phyloP scores from a whole-genome alignment of 2,797 vertebrate species.

The Agapornis canus region DNA sequence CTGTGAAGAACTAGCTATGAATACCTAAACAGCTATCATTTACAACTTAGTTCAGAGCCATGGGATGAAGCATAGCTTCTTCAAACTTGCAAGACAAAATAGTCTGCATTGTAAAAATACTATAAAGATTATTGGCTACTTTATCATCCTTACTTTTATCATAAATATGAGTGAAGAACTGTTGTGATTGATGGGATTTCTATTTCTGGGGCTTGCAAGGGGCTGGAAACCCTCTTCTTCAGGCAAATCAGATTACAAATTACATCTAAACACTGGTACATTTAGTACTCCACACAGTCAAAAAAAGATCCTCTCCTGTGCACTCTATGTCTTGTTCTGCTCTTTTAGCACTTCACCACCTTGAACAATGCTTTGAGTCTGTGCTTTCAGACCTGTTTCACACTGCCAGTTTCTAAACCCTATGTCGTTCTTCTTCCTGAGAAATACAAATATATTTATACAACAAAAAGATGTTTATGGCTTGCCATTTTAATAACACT shows the following conservation, averaged over 20 bases:
- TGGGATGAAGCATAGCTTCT: neutral
- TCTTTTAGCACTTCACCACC: neutral
- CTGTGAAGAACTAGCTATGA: neutral
- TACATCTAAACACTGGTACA: neutral
- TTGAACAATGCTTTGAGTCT: slow-evolving; percentile 7
- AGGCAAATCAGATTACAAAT: slow-evolving; percentile 15
- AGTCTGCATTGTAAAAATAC: neutral
- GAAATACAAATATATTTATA: neutral
- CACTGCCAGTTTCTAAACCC: neutral
- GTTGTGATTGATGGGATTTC: neutral
- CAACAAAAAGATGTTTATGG: neutral
- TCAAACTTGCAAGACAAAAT: neutral
- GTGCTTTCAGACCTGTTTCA: slow-evolving; percentile 15
- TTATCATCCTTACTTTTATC: neutral
- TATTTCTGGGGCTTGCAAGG: slow-evolving; percentile 4
- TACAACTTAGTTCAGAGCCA: neutral
- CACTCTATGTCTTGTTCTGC: neutral
- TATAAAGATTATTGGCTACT: neutral
- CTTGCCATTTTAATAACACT: slow-evolving; percentile 26
- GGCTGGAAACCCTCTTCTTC: neutral
- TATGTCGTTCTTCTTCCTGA: neutral
- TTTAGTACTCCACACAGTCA: slow-evolving; percentile 5
- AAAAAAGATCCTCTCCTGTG: slow-evolving; percentile 23
- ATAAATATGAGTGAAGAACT: neutral
- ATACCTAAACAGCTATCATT: neutral